phyloP scores from a whole-genome alignment of 2,888 invertebrate species.

The Lithophane ornitopus region DNA sequence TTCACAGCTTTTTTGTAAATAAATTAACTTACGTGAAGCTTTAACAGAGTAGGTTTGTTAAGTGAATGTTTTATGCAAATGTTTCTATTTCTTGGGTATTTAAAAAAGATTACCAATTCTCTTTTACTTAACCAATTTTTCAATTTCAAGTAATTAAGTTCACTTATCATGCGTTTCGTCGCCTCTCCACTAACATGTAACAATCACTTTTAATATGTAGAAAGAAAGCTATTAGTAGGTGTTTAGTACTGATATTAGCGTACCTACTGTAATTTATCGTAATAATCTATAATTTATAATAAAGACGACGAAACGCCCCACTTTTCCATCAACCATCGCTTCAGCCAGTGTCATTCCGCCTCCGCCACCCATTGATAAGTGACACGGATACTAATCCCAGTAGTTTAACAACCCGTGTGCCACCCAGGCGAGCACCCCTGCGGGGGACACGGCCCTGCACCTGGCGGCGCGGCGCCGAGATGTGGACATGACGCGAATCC shows the following conservation, averaged over 20 bases:
- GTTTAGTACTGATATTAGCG: not conserved
- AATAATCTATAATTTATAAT: not conserved
- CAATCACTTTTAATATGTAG: constrained; percentile 5
- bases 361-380: constrained; percentile 46
- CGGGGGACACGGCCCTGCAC: constrained; percentile 98
- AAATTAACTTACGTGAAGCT: not conserved
- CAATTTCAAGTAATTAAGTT: constrained; percentile 28
- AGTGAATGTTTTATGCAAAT: constrained; percentile 11
- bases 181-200: not conserved
- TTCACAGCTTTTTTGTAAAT: constrained; percentile 27
- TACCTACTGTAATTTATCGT: constrained; percentile 7
- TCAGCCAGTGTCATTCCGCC: not conserved
- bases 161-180: constrained; percentile 27
- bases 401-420: constrained; percentile 63
- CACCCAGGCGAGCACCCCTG: constrained; percentile 93
- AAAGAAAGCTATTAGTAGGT: not conserved
- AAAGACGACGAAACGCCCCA: constrained; percentile 29
- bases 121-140: not conserved
- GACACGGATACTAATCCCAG: constrained; percentile 61
- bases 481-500: constrained; percentile 97
- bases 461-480: constrained; percentile 98
- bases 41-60: not conserved
- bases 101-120: not conserved
- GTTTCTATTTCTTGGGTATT: not conserved
- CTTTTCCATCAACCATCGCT: constrained; percentile 18